Evolutionary conservation across 2,888 invertebrate genomes (phyloP), one percentile per base, ranked within the genome.

Genomic region (Axea sp.): DNA sequence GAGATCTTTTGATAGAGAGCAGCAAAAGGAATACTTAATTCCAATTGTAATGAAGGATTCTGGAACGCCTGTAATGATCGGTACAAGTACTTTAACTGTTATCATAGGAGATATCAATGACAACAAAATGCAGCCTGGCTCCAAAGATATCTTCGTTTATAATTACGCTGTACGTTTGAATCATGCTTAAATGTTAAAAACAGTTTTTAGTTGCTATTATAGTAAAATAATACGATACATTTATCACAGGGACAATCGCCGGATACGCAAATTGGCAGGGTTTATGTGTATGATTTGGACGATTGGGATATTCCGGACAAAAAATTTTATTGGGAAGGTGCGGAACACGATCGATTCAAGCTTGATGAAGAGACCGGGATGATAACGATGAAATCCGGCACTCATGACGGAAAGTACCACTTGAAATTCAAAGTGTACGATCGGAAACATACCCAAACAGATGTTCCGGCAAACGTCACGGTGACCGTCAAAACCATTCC

Each of bases 221-320:
- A 4, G 4, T 3, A 19, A 19, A 19, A 19, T 19, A 15, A 37
- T 11, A n/a, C 17, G 22, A 33, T 37, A 6, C 9, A 37, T 24
- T n/a, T 60, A 64, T 64, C 9, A 8, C 33, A 95, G 91, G 95
- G 96, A 7, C 94, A 95, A 88, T 93, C 96, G 59, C 95, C 94
- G 15, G 96, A 95, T 80, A 95, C 96, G 0, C 95, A 94, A 87
- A 95, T 99, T 75, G 98, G 98, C 24, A 91, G 96, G 73, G 99
- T 99, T 3, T 98, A 98, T 88, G 98, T 99, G 0, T 96, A 96
- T 84, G 99, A 99, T 89, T 89, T 96, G 76, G 99, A 99, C 88
- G 99, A 99, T 87, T 99, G 99, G 99, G 99, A 99, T 89, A 89
- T 98, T 76, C 96, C 95, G 0, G 98, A 99, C 87, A 99, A 99